Conservation (phyloP, 30 jellyfish, hydroid and myxozoan genomes). For the Haliclystus octoradiatus region DNA sequence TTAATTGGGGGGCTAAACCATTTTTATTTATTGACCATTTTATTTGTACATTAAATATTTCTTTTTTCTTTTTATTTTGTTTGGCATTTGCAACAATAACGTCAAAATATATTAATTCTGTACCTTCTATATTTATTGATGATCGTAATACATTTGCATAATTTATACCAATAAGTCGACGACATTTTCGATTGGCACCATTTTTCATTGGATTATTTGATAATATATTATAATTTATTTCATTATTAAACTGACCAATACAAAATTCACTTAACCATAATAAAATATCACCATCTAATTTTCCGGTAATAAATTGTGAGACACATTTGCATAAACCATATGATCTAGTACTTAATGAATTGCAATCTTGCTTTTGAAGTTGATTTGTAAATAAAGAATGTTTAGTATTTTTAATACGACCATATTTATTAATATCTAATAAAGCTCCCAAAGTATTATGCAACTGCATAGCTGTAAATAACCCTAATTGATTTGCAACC, state of each 20-base stretch:
- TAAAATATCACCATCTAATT: not conserved
- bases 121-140: not conserved
- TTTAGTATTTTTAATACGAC: not conserved
- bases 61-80: conserved; percentile 1
- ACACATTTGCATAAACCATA: conserved; percentile 71
- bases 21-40: not conserved
- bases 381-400: conserved; percentile 34
- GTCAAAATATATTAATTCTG: conserved; percentile 32
- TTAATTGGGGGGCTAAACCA: conserved; percentile 1
- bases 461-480: conserved; percentile 43
- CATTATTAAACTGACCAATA: conserved; percentile 49
- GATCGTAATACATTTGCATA: conserved; percentile 21
- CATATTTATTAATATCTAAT: conserved; percentile 6
- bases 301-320: conserved; percentile 2
- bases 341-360: conserved; percentile 26
- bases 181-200: conserved; percentile 5
- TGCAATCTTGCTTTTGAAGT: conserved; percentile 35
- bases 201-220: not conserved
- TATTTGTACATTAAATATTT: conserved; percentile 57
- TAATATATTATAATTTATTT: conserved; percentile 1
- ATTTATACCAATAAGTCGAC: conserved; percentile 32
- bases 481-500: conserved; percentile 37
- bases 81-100: conserved; percentile 9
- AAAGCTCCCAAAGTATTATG: conserved; percentile 27
- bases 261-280: conserved; percentile 85